These are phyloP conservation scores for Elgaria multicarinata DNA, from an alignment of 2,113 vertebrate species.

Conservation along the genomic window DNA sequence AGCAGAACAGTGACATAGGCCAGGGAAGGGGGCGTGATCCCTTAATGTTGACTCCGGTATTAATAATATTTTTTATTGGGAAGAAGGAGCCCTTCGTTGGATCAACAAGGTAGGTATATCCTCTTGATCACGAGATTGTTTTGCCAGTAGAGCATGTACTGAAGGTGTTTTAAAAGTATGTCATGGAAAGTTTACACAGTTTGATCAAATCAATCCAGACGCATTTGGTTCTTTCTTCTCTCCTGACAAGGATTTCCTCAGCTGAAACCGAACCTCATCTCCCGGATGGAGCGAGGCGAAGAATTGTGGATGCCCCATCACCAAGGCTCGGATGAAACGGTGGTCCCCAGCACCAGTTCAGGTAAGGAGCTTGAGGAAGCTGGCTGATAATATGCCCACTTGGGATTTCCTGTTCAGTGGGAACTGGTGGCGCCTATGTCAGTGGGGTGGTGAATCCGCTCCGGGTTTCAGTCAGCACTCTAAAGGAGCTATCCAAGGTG, in stretches of 20 bases:
- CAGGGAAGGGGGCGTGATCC: too few relatives aligned
- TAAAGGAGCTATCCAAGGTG: too few relatives aligned
- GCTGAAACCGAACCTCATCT: background rate
- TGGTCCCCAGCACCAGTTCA: background rate
- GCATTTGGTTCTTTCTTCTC: background rate
- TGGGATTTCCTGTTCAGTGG: too few relatives aligned
- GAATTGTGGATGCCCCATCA: background rate
- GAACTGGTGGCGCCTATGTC: too few relatives aligned
- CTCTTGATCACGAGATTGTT: background rate
- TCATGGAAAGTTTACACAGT: background rate
- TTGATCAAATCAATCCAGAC: background rate
- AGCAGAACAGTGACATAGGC: too few relatives aligned
- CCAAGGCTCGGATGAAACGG: background rate
- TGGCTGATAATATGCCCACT: too few relatives aligned
- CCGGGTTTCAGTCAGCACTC: too few relatives aligned
- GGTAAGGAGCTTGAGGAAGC: background rate
- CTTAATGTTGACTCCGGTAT: too few relatives aligned
- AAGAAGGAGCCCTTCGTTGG: background rate
- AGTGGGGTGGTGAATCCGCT: too few relatives aligned
- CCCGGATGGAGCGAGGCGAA: background rate
- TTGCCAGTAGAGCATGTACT: background rate
- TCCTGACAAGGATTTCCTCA: background rate
- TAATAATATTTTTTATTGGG: too few relatives aligned
- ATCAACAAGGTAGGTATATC: background rate
- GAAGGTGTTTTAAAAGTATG: background rate